Evolutionary conservation across 2,113 vertebrate genomes (phyloP).

Genomic region (western clawed frog (Xenopus tropicalis)): UCB_Xtro_10.0 CM004449.2:89504001-89504500

Average conservation of each 20-base stretch:
- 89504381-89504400: background rate
- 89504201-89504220: background rate
- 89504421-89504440: conserved; percentile 33
- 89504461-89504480: conserved; percentile 43
- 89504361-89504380: background rate
- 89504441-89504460: conserved; percentile 31
- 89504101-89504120: no score
- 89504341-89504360: background rate
- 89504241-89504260: background rate
- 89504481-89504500: conserved; percentile 21
- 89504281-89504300: conserved; percentile 13
- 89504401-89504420: conserved; percentile 1
- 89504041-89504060: no score
- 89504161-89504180: no score
- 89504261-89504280: background rate
- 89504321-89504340: background rate
- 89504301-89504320: conserved; percentile 29
- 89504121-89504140: no score
- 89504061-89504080: no score
- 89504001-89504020: no score
- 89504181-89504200: no score
- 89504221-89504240: background rate
- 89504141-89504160: no score
- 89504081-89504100: no score
- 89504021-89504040: no score